Evolutionary conservation across 2,797 vertebrate genomes (phyloP), one percentile per base, ranked within the genome.

Genomic region (Rhinella marina): DNA sequence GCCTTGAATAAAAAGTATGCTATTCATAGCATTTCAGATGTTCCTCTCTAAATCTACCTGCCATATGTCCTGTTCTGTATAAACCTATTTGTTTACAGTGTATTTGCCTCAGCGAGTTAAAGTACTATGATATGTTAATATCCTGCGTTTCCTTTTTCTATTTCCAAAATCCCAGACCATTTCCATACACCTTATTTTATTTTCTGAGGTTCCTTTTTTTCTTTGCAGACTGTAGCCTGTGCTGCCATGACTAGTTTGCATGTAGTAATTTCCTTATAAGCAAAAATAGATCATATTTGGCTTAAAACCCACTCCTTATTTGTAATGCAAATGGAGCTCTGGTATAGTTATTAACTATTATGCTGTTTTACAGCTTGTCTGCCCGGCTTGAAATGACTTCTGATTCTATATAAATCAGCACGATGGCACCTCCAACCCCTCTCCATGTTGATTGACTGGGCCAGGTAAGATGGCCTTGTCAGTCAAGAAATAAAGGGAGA

Each of bases 261-360:
- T 89, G 11, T 61, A 32, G 72, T 77, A 17, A 86, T 89, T 89
- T 89, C 17, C 88, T n/a, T 89, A 89, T 82, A 89, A 16, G 61
- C 88, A 89, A 84, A 88, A 57, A 48, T 52, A 66, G 27, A 25
- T 89, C 8, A 19, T 61, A 78, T 89, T 86, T 78, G 52, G 79
- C 54, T 89, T 86, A 23, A 89, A 77, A 78, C 25, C 1, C 29
- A 25, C 78, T 16, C 9, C 70, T 87, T 27, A 86, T 89, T 89
- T 86, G 61, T 50, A 66, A 86, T 77, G 88, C 84, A 89, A 89
- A 89, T 66, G 19, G 50, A 25, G 12, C 25, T 48, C 4, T 59
- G 4, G 29, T 75, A 75, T 75, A 52, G 80, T 21, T 68, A 50
- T 82, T 78, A 79, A 7, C 52, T 32, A 86, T 72, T 72, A 72